These are phyloP conservation scores for Synaphobranchus kaupii DNA, from an alignment of 2,797 vertebrate genomes.

Conservation along the genomic window DNA sequence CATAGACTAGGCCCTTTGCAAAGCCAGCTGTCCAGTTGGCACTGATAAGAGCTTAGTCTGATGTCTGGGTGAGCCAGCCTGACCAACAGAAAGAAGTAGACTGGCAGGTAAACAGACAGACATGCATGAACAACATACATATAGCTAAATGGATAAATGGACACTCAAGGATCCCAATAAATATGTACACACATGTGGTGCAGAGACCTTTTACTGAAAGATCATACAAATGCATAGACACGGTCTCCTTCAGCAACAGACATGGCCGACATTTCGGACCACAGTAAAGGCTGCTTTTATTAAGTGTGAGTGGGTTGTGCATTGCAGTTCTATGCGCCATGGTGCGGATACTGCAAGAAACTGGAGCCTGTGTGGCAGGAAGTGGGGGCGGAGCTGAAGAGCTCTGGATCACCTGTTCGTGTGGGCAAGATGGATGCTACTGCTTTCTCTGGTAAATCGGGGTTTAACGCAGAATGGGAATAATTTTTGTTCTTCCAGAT, in stretches of 20 bases:
- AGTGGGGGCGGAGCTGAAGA: conserved; percentile 87
- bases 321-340: conserved; percentile 93
- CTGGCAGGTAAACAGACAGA: not conserved
- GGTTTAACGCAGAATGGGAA: not conserved
- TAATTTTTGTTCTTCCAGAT: not conserved
- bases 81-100: not conserved
- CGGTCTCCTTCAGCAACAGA: not conserved
- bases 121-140: not conserved
- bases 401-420: conserved; percentile 88
- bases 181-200: not conserved
- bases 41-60: conserved; percentile 37
- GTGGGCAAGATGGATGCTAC: conserved; percentile 99
- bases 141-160: not conserved
- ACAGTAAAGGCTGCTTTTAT: not conserved
- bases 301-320: conserved; percentile 1
- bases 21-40: conserved; percentile 31
- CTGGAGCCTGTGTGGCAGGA: conserved; percentile 94
- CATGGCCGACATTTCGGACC: not conserved
- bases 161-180: not conserved
- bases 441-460: conserved; percentile 87
- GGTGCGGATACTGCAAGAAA: conserved; percentile 99
- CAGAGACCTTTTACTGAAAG: not conserved
- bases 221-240: not conserved
- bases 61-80: conserved; percentile 22
- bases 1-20: conserved; percentile 44